Base-by-base conservation (phyloP, 1,140 invertebrate genomes). In the Luehdorfia chinensis region DNA sequence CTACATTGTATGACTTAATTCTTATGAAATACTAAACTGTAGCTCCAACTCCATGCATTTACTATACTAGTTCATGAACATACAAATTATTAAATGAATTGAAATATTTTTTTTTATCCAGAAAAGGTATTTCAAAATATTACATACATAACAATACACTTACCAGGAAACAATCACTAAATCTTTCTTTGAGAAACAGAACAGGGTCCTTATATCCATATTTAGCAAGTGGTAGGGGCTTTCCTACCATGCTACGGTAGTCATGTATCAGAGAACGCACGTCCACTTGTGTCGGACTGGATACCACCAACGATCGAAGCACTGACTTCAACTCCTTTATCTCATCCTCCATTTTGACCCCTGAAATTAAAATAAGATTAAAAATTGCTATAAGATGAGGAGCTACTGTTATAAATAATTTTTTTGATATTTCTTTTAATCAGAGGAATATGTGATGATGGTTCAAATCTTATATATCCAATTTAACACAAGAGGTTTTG, bases 101-200 rank as follows among this genome's bases (percentile, higher is more conserved):
- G n/a, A n/a, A n/a, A n/a, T n/a, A n/a, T n/a, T n/a, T n/a, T n/a
- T n/a, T n/a, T n/a, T n/a, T n/a, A n/a, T n/a, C n/a, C n/a, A n/a
- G n/a, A n/a, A n/a, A n/a, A n/a, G n/a, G n/a, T n/a, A n/a, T n/a
- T n/a, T n/a, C n/a, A n/a, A n/a, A n/a, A n/a, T n/a, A n/a, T n/a
- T n/a, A n/a, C n/a, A n/a, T n/a, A n/a, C n/a, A n/a, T n/a, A n/a
- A n/a, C n/a, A 34, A 14, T 21, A 16, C 11, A 53, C 59, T 71
- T 63, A 87, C 86, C 63, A 80, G 9, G 43, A 87, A 84, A 32
- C 74, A 78, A 39, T 87, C 86, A 49, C 33, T 47, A 39, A 71
- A 87, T 7, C 66, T 54, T 16, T 80, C 73, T 18, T 58, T 74
- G 0, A 87, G 59, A 16, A 87, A 87, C 0, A 34, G 28, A 2